Percentiles rank a stretch among this genome's conserved stretches.
phyloP scores from a whole-genome alignment of 2,888 invertebrate species.

The Sylvicola cinctus region DNA sequence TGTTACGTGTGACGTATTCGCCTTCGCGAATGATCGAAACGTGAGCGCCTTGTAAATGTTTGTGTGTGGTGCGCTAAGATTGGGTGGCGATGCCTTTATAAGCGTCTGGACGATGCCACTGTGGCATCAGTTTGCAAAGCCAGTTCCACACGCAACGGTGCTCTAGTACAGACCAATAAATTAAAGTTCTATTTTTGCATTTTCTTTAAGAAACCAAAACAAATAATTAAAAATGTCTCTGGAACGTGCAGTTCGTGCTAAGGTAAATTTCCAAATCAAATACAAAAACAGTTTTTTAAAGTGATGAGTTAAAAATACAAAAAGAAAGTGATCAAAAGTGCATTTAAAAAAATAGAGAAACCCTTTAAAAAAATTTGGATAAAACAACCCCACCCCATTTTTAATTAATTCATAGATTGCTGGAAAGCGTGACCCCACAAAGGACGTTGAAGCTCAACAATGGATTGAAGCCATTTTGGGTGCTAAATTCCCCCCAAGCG shows the following conservation, averaged over 20 bases:
- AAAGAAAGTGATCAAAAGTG: background rate
- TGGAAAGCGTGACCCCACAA: constrained; percentile 59
- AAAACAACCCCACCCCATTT: constrained; percentile 3
- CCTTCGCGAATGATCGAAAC: too few relatives aligned
- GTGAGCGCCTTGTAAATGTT: too few relatives aligned
- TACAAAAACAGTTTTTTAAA: background rate
- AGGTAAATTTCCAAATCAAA: constrained; percentile 34
- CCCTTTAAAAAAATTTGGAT: too few relatives aligned
- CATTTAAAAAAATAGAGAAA: background rate
- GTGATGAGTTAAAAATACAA: background rate
- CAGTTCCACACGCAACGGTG: constrained; percentile 13
- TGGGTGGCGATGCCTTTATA: constrained; percentile 14
- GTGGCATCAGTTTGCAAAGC: constrained; percentile 20
- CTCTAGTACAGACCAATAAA: constrained; percentile 1
- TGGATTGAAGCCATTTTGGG: constrained; percentile 82
- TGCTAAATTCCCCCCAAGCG: constrained; percentile 67
- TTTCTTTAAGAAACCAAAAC: constrained; percentile 8
- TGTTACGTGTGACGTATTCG: too few relatives aligned
- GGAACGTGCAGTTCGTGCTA: constrained; percentile 78
- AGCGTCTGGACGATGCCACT: constrained; percentile 15
- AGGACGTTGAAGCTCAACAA: constrained; percentile 72
- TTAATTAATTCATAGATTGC: constrained; percentile 40
- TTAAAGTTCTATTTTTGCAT: background rate
- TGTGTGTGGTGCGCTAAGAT: too few relatives aligned
- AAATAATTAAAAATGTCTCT: constrained; percentile 50